These are phyloP conservation scores for Sapajus apella DNA, from an alignment of 2,113 vertebrate species.

Conservation along the genomic window DNA sequence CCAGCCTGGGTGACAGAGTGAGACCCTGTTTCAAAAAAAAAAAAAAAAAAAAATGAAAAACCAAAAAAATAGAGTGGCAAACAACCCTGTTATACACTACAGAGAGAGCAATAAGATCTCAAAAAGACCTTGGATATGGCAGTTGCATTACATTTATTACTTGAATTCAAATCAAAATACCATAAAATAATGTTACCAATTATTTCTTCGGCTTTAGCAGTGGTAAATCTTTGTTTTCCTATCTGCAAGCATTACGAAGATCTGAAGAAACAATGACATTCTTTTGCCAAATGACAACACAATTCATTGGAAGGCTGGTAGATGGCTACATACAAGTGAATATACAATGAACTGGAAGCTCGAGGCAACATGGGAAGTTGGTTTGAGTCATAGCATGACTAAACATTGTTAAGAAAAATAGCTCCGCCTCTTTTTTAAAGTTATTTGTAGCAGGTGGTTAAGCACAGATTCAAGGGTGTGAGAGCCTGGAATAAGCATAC, in stretches of 20 bases:
- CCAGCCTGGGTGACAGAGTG: too few species aligned
- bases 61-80: neutral
- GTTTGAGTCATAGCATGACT: neutral
- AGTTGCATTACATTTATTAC: neutral
- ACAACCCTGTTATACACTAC: neutral
- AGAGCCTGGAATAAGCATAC: neutral
- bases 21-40: too few species aligned
- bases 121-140: neutral
- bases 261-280: slow-evolving; percentile 39
- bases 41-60: too few species aligned
- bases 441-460: neutral
- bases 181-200: neutral
- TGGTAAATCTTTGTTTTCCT: slow-evolving; percentile 1
- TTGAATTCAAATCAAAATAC: slow-evolving; percentile 35
- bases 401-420: neutral
- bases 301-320: neutral
- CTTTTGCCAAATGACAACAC: slow-evolving; percentile 15
- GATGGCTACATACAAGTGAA: neutral
- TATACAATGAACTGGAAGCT: neutral
- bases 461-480: neutral
- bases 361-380: neutral
- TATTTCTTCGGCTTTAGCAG: neutral
- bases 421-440: neutral
- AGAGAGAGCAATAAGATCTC: neutral
- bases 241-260: neutral